Percentiles rank a stretch among this genome's conserved stretches.
Conservation (phyloP, 2,888 invertebrate genomes). For the Tachina lurida region DNA sequence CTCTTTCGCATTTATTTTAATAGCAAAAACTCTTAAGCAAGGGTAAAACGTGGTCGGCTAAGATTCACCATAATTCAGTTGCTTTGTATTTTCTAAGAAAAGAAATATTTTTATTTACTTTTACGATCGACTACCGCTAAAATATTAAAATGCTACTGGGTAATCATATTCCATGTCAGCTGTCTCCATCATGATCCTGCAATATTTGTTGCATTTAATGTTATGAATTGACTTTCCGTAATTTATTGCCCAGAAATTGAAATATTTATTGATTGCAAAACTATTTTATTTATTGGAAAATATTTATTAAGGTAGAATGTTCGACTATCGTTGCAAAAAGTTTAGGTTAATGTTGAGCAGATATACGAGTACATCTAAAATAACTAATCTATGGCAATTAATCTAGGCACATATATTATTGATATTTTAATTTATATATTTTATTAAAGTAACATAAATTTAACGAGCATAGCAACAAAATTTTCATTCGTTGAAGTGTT, state of each 20-base stretch:
- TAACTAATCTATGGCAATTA: neutral
- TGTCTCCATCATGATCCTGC: slow-evolving; percentile 57
- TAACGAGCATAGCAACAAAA: too few species aligned
- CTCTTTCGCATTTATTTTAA: too few species aligned
- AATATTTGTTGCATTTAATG: slow-evolving; percentile 61
- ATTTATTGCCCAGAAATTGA: slow-evolving; percentile 7
- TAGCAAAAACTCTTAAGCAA: neutral
- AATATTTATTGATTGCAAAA: slow-evolving; percentile 47
- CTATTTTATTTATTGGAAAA: slow-evolving; percentile 44
- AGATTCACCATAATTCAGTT: neutral
- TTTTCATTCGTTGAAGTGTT: too few species aligned
- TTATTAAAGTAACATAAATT: too few species aligned
- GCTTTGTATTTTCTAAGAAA: neutral
- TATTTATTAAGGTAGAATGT: slow-evolving; percentile 36
- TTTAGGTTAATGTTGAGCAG: slow-evolving; percentile 38
- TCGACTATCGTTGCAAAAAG: neutral
- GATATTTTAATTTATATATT: too few species aligned
- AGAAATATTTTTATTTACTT: slow-evolving; percentile 52
- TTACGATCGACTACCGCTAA: slow-evolving; percentile 26
- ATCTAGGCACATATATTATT: too few species aligned
- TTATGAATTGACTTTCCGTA: slow-evolving; percentile 55
- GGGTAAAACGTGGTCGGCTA: neutral
- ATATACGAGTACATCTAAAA: neutral
- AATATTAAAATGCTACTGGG: slow-evolving; percentile 66
- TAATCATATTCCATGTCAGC: slow-evolving; percentile 63